Base-by-base conservation (phyloP, 1,140 invertebrate genomes). In the Pseudomyrmex gracilis region DNA sequence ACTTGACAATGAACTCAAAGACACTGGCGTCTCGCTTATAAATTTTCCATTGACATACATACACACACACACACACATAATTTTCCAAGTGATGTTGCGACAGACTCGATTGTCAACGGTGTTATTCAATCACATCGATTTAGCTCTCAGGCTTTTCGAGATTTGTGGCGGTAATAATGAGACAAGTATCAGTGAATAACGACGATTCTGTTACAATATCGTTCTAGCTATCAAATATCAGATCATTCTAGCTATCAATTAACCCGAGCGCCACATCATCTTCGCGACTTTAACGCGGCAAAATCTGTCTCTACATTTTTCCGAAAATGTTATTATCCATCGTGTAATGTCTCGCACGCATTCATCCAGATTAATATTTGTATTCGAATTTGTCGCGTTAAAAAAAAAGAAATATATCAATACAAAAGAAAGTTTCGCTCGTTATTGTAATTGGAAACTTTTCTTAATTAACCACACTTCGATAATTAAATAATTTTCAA, bases 201-300 rank as follows among this genome's bases (percentile, higher is more conserved):
- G 77, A 73, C 68, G 61, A 58, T 67, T 85, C 68, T 77, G 53
- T 34, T 63, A 34, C n/a, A 67, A 82, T 77, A 67, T 51, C 83
- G 73, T 61, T 85, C 67, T 22, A 22, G 15, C 49, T 85, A 77
- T 85, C 83, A 85, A 67, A 82, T 85, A 80, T n/a, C n/a, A n/a
- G n/a, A 67, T 53, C 77, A 82, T 63, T 85, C 68, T 22, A 24
- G 15, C 51, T 85, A 78, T 85, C 83, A 85, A 60, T 85, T 85
- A 49, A 82, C 73, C 66, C 60, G 49, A 15, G 60, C 60, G 49
- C 47, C 24, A 76, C 60, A 22, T n/a, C 60, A 53, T n/a, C 60
- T 67, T 47, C 47, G n/a, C 34, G 47, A 66, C 66, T 34, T 77
- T 12, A 67, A 70, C 66, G 53, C 53, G 34, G 74, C 53, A 45